Evolutionary conservation across 2,113 vertebrate species (phyloP).

Genomic region (Gasterosteus aculeatus): DNA sequence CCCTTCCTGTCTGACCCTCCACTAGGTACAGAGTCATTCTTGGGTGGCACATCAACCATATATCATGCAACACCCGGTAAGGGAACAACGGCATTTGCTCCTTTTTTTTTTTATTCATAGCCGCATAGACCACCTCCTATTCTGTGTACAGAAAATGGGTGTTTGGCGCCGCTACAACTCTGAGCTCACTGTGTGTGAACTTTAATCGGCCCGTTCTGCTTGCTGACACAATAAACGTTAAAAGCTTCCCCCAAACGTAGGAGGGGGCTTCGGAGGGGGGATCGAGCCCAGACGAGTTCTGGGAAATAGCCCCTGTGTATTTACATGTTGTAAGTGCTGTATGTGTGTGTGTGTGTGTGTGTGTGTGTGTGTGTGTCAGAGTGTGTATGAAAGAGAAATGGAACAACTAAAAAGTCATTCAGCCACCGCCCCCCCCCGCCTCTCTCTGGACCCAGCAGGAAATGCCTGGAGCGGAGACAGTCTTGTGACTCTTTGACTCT

Average conservation of each 20-base stretch:
- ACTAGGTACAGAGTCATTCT: conserved; percentile 95
- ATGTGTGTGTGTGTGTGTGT: conserved; percentile 35
- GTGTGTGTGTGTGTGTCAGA: conserved; percentile 28
- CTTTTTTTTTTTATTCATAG: neutral
- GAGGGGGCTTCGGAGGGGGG: neutral
- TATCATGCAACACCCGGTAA: conserved; percentile 99
- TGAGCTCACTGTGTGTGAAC: conserved; percentile 43
- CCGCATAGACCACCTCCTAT: neutral
- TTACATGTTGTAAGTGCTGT: conserved; percentile 11
- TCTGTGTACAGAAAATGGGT: conserved; percentile 66
- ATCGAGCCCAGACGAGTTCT: conserved; percentile 40
- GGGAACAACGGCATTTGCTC: conserved; percentile 53
- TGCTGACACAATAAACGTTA: conserved; percentile 56
- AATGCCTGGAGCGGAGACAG: conserved; percentile 81
- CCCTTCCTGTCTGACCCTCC: conserved; percentile 13
- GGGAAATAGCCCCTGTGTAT: conserved; percentile 34
- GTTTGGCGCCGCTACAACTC: conserved; percentile 43
- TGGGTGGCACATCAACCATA: conserved; percentile 99
- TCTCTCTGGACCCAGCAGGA: conserved; percentile 77
- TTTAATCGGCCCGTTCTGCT: conserved; percentile 58
- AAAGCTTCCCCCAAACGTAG: conserved; percentile 53
- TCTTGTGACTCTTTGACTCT: conserved; percentile 82
- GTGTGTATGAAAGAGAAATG: conserved; percentile 48
- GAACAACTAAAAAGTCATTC: conserved; percentile 60
- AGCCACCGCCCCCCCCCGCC: conserved; percentile 27